Conservation (phyloP, 1,140 invertebrate species). For the Tribolium madens region DNA sequence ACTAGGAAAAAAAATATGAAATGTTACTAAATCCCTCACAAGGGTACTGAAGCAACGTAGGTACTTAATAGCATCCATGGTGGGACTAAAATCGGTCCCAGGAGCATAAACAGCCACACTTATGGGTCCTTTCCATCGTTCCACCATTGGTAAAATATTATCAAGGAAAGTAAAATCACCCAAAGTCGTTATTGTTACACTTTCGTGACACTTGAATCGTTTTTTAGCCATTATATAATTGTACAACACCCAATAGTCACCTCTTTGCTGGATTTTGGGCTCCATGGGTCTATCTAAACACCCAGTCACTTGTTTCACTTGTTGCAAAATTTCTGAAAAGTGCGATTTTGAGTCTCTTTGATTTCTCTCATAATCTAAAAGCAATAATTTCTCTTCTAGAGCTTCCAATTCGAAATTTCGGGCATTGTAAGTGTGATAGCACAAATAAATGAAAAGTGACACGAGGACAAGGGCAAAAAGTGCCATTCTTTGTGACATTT, state of each 20-base stretch:
- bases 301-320: too few species aligned
- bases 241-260: conserved; percentile 87
- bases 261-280: conserved; percentile 69
- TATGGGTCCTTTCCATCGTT: conserved; percentile 70
- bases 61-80: conserved; percentile 71
- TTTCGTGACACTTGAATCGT: conserved; percentile 70
- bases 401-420: too few species aligned
- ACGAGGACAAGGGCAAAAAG: too few species aligned
- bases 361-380: too few species aligned
- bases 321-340: too few species aligned
- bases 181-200: conserved; percentile 79
- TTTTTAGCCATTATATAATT: conserved; percentile 78
- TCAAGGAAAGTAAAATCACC: conserved; percentile 53
- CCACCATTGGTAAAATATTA: conserved; percentile 49
- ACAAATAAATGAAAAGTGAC: too few species aligned
- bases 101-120: conserved; percentile 77
- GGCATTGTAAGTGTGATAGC: too few species aligned
- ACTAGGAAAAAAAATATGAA: conserved; percentile 74
- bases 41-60: conserved; percentile 68
- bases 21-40: conserved; percentile 72
- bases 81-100: conserved; percentile 71
- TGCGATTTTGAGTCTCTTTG: too few species aligned
- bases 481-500: too few species aligned
- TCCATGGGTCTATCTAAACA: too few species aligned
- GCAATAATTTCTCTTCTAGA: too few species aligned